These are phyloP conservation scores for Chymomyza amoena DNA, from an alignment of 2,888 invertebrate species.

Conservation along the genomic window DNA sequence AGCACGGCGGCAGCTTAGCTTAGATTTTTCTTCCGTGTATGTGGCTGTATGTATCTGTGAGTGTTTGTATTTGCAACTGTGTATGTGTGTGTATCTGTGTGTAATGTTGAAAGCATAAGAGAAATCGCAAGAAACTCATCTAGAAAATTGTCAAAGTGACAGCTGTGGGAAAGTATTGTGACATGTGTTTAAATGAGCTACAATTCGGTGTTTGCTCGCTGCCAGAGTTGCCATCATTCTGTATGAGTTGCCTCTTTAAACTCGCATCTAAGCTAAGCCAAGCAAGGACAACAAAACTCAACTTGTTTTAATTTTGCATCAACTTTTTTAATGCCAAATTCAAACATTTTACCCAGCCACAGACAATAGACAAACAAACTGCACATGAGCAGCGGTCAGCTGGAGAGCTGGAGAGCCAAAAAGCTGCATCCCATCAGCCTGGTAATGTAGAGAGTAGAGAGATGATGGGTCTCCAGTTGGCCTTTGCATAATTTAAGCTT, in stretches of 20 bases:
- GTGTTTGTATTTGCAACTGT: neutral
- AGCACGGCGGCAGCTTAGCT: slow-evolving; percentile 49
- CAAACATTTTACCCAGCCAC: slow-evolving; percentile 40
- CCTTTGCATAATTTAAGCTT: slow-evolving; percentile 66
- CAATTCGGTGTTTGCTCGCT: slow-evolving; percentile 30
- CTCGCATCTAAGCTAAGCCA: slow-evolving; percentile 30
- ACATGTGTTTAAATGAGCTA: slow-evolving; percentile 74
- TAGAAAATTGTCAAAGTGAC: slow-evolving; percentile 74
- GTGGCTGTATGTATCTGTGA: slow-evolving; percentile 6
- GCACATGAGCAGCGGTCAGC: slow-evolving; percentile 8
- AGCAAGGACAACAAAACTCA: slow-evolving; percentile 28
- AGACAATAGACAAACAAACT: slow-evolving; percentile 61
- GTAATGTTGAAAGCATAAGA: slow-evolving; percentile 12
- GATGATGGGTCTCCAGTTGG: slow-evolving; percentile 24
- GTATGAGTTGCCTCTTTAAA: slow-evolving; percentile 40
- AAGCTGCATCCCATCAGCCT: neutral
- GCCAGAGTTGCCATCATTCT: neutral
- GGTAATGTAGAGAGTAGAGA: neutral
- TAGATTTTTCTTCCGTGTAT: slow-evolving; percentile 24
- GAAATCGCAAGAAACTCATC: slow-evolving; percentile 69
- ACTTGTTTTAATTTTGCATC: slow-evolving; percentile 54
- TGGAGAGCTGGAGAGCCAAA: neutral
- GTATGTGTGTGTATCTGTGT: slow-evolving; percentile 18
- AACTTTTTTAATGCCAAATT: slow-evolving; percentile 57
- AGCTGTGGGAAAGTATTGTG: slow-evolving; percentile 73